These are phyloP conservation scores for Caenorhabditis brenneri DNA, from an alignment of 1,140 invertebrate species.

Conservation along the genomic window DNA sequence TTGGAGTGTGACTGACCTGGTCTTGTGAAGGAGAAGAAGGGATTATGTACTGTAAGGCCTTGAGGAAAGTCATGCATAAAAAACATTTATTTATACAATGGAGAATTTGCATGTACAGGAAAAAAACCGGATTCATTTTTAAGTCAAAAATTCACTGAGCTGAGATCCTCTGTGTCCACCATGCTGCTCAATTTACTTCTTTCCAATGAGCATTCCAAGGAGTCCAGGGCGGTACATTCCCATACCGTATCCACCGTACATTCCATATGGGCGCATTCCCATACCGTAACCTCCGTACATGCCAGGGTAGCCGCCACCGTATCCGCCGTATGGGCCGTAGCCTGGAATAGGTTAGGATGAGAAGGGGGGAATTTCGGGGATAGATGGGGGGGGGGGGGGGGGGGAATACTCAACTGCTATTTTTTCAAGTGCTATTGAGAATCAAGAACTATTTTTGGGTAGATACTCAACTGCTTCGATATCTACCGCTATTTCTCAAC, in stretches of 20 bases:
- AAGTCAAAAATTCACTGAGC: too few relatives aligned
- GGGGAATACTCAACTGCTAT: too few relatives aligned
- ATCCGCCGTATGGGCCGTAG: slow-evolving; percentile 13
- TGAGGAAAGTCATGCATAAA: too few relatives aligned
- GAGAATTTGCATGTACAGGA: background rate
- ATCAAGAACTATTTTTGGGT: too few relatives aligned
- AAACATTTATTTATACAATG: background rate
- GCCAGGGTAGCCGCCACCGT: slow-evolving; percentile 10
- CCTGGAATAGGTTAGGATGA: background rate
- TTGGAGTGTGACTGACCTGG: background rate
- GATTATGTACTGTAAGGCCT: too few relatives aligned
- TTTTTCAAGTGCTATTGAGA: too few relatives aligned
- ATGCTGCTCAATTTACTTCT: background rate
- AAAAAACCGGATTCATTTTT: background rate
- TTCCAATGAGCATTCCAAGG: slow-evolving; percentile 23
- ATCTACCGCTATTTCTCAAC: too few relatives aligned
- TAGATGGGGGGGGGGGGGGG: too few relatives aligned
- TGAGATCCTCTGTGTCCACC: background rate
- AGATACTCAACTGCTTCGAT: too few relatives aligned
- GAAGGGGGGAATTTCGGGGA: too few relatives aligned
- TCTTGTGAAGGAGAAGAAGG: too few relatives aligned
- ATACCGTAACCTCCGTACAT: background rate
- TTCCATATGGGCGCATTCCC: slow-evolving; percentile 35
- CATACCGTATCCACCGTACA: slow-evolving; percentile 18
- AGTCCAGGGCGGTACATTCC: slow-evolving; percentile 24